Evolutionary conservation across 2,797 vertebrate genomes (phyloP).

Genomic region (Brachymystax lenok): DNA sequence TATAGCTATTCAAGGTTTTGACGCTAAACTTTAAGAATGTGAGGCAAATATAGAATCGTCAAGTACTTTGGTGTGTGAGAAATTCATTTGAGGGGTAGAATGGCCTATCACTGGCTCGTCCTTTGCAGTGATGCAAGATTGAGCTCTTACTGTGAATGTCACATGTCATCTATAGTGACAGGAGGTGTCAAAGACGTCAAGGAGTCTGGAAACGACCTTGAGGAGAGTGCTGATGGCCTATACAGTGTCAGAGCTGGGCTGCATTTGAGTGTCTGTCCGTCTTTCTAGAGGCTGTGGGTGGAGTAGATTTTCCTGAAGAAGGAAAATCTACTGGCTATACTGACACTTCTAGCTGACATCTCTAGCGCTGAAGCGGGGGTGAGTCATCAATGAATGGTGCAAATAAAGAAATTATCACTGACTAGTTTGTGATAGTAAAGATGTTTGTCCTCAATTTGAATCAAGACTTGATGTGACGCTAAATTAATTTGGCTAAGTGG

Average conservation of each 20-base stretch:
- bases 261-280: slow-evolving; percentile 4
- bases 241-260: neutral
- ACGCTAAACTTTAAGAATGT: neutral
- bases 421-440: neutral
- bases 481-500: no score
- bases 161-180: neutral
- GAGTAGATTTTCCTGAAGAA: neutral
- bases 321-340: neutral
- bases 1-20: neutral
- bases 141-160: neutral
- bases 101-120: neutral
- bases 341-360: neutral
- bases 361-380: neutral
- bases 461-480: no score
- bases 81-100: neutral
- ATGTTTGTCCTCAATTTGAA: no score
- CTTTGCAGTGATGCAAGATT: neutral
- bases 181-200: neutral
- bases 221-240: neutral
- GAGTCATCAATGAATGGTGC: neutral
- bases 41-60: neutral
- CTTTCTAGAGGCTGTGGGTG: neutral
- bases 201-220: slow-evolving; percentile 17
- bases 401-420: neutral
- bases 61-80: neutral